Evolutionary conservation across 1,140 invertebrate species (phyloP), one percentile per base, ranked within the genome.

Genomic region (Zeugodacus cucurbitae): DNA sequence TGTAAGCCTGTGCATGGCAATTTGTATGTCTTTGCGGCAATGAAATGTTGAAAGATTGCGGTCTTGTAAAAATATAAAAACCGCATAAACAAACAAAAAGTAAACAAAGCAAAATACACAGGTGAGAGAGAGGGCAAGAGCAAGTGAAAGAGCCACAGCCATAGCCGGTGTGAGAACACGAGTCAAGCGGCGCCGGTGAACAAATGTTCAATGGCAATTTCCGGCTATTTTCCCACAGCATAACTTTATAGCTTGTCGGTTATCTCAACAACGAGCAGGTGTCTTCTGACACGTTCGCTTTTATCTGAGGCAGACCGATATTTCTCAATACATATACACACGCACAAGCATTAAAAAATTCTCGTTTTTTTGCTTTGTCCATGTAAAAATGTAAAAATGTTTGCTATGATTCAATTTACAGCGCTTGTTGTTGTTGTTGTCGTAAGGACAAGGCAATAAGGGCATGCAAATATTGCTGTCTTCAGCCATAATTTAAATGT

Each of bases 21-120:
- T 32, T 62, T 86, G 58, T 62, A n/a, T 1, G 58, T 8, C 57
- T 64, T 37, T 14, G 34, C n/a, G 86, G 86, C 14, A 41, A 26
- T 59, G 34, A 87, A 87, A 64, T 22, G 62, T 44, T 59, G 34
- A 87, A 87, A 64, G n/a, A 87, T 44, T 87, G 62, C 41, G 20
- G 41, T 44, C 64, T 48, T 26, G 32, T 59, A 64, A 87, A 87
- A 87, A 57, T 86, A 54, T 20, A 86, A 54, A 87, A 64, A 41
- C 34, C 29, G 22, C 37, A 41, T 22, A 44, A 22, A 74, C 48
- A 54, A 17, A 17, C 4, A 20, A 54, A 54, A 82, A 70, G 64
- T 54, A 82, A 82, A 82, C 74, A 82, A 41, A 82, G 10, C 22
- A 82, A 78, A 82, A 29, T 26, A 48, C 44, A 82, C 74, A 78